A percentile compares a stretch with the other conserved stretches of the same genome.
Evolutionary conservation across 2,797 vertebrate species (phyloP).

Genomic region (Anniella stebbinsi): DNA sequence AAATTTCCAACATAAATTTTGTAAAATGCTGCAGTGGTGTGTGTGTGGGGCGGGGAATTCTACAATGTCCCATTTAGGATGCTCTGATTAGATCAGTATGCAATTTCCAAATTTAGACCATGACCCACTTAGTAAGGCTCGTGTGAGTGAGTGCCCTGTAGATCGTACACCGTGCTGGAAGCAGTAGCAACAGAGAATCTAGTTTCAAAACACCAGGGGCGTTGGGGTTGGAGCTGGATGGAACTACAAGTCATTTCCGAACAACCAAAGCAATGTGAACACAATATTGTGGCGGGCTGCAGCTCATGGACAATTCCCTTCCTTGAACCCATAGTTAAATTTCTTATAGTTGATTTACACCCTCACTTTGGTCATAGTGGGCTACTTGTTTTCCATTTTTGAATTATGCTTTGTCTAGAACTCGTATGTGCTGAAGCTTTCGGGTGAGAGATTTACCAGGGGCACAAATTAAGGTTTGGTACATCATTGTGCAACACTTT

Average conservation of each 20-base stretch:
- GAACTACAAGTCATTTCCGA: background rate
- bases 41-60: background rate
- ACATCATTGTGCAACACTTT: background rate
- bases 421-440: background rate
- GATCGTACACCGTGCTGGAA: background rate
- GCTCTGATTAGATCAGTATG: background rate
- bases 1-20: background rate
- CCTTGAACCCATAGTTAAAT: background rate
- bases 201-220: background rate
- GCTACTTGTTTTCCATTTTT: background rate
- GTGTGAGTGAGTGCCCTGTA: background rate
- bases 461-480: background rate
- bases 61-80: background rate
- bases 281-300: background rate
- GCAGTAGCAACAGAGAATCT: background rate
- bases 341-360: background rate
- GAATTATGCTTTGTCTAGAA: background rate
- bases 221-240: background rate
- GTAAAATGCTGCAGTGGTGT: background rate
- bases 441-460: background rate
- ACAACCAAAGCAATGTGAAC: background rate
- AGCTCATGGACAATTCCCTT: background rate
- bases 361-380: background rate
- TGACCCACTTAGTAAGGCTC: background rate
- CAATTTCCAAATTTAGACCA: background rate